A percentile compares a stretch with the other conserved stretches of the same genome.
Evolutionary conservation across 2,797 vertebrate genomes (phyloP).

Genomic region (Calcarius lapponicus): DNA sequence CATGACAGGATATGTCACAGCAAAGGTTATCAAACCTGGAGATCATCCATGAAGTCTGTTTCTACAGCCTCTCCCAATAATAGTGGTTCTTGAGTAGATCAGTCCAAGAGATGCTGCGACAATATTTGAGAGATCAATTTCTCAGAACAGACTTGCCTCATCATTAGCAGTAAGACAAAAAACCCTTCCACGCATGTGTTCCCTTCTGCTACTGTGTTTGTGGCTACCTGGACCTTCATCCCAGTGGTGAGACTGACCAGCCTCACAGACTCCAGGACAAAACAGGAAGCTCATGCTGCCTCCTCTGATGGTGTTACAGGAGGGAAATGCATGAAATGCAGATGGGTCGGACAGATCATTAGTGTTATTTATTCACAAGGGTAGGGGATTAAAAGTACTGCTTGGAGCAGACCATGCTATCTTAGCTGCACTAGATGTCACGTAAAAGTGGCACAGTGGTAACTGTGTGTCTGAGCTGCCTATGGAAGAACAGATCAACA

Average conservation of each 20-base stretch:
- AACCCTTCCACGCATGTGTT: accelerated
- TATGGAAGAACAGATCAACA: neutral
- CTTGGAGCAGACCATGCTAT: neutral
- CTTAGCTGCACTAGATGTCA: neutral
- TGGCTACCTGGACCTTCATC: neutral
- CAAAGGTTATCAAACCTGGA: neutral
- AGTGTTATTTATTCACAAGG: neutral
- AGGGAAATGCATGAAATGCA: neutral
- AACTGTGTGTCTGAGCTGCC: neutral
- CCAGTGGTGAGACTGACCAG: accelerated
- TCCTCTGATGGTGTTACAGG: neutral
- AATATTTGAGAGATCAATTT: neutral
- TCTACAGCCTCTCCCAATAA: neutral
- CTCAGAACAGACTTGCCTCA: neutral
- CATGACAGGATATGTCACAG: neutral
- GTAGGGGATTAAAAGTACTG: neutral
- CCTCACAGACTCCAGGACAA: neutral
- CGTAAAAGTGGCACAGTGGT: neutral
- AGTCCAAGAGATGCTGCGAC: neutral
- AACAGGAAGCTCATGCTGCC: neutral
- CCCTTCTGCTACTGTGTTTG: neutral
- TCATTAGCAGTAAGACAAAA: neutral
- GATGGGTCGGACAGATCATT: neutral
- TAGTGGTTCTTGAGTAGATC: accelerated
- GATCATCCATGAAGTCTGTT: neutral